Percentiles rank a stretch among this genome's conserved stretches.
Evolutionary conservation across 2,888 invertebrate species (phyloP).

Genomic region (Eilema sororculum): DNA sequence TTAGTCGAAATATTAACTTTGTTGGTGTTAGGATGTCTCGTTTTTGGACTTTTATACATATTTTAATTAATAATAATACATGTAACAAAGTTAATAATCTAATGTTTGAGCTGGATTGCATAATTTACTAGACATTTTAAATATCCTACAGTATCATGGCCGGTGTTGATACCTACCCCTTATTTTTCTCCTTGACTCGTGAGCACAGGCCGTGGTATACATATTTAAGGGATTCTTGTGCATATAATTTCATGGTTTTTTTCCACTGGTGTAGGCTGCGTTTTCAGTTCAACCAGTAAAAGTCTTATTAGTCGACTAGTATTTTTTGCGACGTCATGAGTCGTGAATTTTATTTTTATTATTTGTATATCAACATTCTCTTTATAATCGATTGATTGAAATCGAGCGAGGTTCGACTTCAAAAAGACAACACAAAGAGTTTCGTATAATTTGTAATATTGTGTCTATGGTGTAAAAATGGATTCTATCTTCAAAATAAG

Average conservation of each 20-base stretch:
- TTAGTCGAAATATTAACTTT: constrained; percentile 44
- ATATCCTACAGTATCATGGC: neutral
- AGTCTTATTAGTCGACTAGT: neutral
- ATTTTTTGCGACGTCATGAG: neutral
- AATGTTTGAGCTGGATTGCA: neutral
- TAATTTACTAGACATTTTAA: neutral
- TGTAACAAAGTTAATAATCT: neutral
- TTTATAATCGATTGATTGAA: neutral
- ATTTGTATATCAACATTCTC: neutral
- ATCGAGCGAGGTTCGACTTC: neutral
- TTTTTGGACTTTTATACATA: constrained; percentile 45
- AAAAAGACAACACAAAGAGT: neutral
- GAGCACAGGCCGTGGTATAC: neutral
- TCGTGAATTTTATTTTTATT: neutral
- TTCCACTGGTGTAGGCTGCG: neutral
- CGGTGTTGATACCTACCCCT: neutral
- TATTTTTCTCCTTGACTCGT: neutral
- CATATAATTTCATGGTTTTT: neutral
- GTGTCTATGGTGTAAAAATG: constrained; percentile 4
- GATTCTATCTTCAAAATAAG: constrained; percentile 6
- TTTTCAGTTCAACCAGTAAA: neutral
- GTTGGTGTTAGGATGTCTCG: constrained; percentile 45
- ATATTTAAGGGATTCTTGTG: neutral
- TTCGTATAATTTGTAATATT: neutral
- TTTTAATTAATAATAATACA: neutral